These are phyloP conservation scores for Mionectes macconnelli DNA, from an alignment of 2,113 vertebrate genomes.

Conservation along the genomic window DNA sequence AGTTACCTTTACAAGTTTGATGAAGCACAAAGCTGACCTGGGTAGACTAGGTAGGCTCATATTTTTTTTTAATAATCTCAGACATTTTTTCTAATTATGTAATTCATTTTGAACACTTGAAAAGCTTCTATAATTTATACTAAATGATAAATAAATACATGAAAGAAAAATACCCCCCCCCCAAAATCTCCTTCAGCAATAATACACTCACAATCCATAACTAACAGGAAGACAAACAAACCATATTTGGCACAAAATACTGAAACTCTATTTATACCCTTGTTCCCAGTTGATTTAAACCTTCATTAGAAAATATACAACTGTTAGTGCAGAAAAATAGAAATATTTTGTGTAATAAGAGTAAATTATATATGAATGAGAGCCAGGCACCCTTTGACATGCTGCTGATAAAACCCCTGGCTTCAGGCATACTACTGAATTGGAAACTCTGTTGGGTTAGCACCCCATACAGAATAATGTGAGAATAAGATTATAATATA, in stretches of 20 bases:
- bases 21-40: background rate
- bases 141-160: slow-evolving; percentile 2
- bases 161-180: background rate
- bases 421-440: slow-evolving; percentile 42
- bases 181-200: slow-evolving; percentile 19
- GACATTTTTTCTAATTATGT: background rate
- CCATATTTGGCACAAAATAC: slow-evolving; percentile 38
- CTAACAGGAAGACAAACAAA: slow-evolving; percentile 52
- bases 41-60: background rate
- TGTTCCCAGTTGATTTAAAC: slow-evolving; percentile 62
- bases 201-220: slow-evolving; percentile 39
- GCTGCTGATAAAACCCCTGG: slow-evolving; percentile 33
- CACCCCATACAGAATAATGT: slow-evolving; percentile 41
- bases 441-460: slow-evolving; percentile 55
- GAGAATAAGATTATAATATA: slow-evolving; percentile 17
- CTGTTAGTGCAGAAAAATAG: slow-evolving; percentile 53
- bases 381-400: slow-evolving; percentile 55
- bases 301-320: slow-evolving; percentile 63
- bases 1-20: background rate
- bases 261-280: slow-evolving; percentile 38
- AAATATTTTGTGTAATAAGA: slow-evolving; percentile 34
- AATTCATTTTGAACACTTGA: slow-evolving; percentile 8
- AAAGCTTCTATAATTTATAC: slow-evolving; percentile 3
- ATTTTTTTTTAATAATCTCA: background rate
- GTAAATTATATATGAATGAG: slow-evolving; percentile 52